Evolutionary conservation across 2,113 vertebrate genomes (phyloP).

Genomic region (Oncorhynchus clarkii): DNA sequence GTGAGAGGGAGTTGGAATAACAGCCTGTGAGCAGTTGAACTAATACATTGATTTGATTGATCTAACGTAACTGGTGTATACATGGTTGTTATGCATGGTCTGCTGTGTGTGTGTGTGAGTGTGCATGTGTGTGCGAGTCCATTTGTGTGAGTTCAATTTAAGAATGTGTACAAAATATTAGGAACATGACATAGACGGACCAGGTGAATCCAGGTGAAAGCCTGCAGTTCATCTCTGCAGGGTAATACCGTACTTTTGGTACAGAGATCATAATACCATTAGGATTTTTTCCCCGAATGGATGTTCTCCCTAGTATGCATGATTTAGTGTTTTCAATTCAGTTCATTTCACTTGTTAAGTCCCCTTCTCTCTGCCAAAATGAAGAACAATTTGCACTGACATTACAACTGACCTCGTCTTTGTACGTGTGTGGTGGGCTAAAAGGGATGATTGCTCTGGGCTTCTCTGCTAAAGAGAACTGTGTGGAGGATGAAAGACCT

Average conservation of each 20-base stretch:
- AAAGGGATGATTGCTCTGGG: slow-evolving; percentile 58
- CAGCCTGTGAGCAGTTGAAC: slow-evolving; percentile 14
- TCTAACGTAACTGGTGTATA: slow-evolving; percentile 4
- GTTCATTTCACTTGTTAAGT: slow-evolving; percentile 11
- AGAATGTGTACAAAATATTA: background rate
- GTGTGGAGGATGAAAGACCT: slow-evolving; percentile 42
- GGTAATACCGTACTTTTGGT: no score
- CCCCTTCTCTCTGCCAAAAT: slow-evolving; percentile 19
- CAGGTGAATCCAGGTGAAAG: no score
- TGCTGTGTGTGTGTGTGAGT: background rate
- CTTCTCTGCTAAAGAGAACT: slow-evolving; percentile 57
- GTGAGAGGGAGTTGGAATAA: slow-evolving; percentile 10
- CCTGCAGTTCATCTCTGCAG: no score
- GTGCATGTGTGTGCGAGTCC: background rate
- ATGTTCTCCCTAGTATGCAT: background rate
- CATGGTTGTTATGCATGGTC: no score
- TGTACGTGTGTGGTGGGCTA: slow-evolving; percentile 36
- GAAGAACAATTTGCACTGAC: slow-evolving; percentile 42
- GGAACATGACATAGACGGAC: no score
- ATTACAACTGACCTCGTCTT: slow-evolving; percentile 60
- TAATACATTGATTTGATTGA: slow-evolving; percentile 25
- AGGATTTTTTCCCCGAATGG: background rate
- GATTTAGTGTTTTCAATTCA: background rate
- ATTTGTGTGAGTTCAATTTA: background rate
- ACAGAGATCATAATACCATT: no score